Evolutionary conservation across 2,888 invertebrate species (phyloP), one percentile per base, ranked within the genome.

Genomic region (Drosophila gaucha): DNA sequence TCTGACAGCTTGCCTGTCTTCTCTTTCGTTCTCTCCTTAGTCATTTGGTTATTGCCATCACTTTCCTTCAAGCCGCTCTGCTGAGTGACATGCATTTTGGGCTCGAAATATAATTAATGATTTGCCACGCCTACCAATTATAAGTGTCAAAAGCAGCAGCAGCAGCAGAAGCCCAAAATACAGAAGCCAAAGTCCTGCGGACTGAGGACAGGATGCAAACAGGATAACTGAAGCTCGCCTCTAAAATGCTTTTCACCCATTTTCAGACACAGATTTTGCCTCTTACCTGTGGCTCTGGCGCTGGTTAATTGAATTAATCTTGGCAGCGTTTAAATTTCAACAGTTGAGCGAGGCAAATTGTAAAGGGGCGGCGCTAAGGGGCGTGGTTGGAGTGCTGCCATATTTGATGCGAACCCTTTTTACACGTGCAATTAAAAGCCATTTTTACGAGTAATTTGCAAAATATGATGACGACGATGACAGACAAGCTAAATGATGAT

Each of bases 281-380:
- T 73, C 41, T 41, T 49, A 67, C 57, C 63, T 54, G 64, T 60
- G 30, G 36, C 31, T 56, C 20, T 67, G 52, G 58, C 33, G 54
- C 71, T 67, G 74, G 74, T 86, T 85, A 88, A 85, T 85, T 85
- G 76, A 88, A 88, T 85, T 86, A 86, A 83, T 86, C 73, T 59
- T 64, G 63, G 36, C 66, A 74, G 49, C 72, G 60, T 78, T 85
- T 75, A 69, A 80, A 86, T 78, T 75, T 72, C 43, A 62, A 65
- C 80, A 59, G 76, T 47, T 39, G 38, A 46, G 59, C 44, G 33
- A 18, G 22, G 30, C 18, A 41, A 41, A 24, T 24, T 41, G 20
- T 14, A 36, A 22, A 2, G 18, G 20, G 22, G 8, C 9, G 6
- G 2, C 14, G 41, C n/a, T 10, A n/a, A 12, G 20, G 28, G 8